A percentile compares a stretch with the other conserved stretches of the same genome.
Conservation (phyloP, 2,888 invertebrate species). For the Cremastinae sp. region DNA sequence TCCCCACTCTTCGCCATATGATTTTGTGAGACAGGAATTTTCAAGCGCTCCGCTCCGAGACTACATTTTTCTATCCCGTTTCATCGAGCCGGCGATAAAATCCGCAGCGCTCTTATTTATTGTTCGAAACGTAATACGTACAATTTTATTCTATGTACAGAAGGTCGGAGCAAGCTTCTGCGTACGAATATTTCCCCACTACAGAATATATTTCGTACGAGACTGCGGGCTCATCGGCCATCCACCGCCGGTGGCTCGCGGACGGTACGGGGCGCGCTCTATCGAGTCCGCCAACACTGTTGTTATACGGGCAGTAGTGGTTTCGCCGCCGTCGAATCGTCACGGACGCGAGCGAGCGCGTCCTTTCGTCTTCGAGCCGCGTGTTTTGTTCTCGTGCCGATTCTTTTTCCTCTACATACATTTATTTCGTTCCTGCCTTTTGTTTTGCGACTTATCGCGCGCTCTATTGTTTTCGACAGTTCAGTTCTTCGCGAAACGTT, state of each 20-base stretch:
- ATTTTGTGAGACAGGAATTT: too few relatives aligned
- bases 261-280: slow-evolving; percentile 27
- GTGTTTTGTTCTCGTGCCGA: slow-evolving; percentile 31
- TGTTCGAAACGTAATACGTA: too few relatives aligned
- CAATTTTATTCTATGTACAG: not conserved
- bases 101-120: not conserved
- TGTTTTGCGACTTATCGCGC: not conserved
- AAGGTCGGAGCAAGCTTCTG: slow-evolving; percentile 13
- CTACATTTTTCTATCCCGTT: not conserved
- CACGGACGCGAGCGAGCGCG: slow-evolving; percentile 28
- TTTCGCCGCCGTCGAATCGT: slow-evolving; percentile 37
- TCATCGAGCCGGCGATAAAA: not conserved
- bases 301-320: slow-evolving; percentile 38
- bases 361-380: slow-evolving; percentile 39
- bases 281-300: slow-evolving; percentile 35
- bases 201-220: slow-evolving; percentile 8
- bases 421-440: not conserved
- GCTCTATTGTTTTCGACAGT: too few relatives aligned
- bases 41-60: not conserved
- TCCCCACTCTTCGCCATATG: too few relatives aligned
- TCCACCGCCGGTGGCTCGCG: slow-evolving; percentile 46
- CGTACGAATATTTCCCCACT: not conserved
- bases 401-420: too few relatives aligned
- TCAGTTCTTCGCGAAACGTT: too few relatives aligned
- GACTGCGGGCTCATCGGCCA: slow-evolving; percentile 38